A percentile compares a stretch with the other conserved stretches of the same genome.
Conservation (phyloP, 2,113 vertebrate species). For the Saimiri boliviensis region DNA sequence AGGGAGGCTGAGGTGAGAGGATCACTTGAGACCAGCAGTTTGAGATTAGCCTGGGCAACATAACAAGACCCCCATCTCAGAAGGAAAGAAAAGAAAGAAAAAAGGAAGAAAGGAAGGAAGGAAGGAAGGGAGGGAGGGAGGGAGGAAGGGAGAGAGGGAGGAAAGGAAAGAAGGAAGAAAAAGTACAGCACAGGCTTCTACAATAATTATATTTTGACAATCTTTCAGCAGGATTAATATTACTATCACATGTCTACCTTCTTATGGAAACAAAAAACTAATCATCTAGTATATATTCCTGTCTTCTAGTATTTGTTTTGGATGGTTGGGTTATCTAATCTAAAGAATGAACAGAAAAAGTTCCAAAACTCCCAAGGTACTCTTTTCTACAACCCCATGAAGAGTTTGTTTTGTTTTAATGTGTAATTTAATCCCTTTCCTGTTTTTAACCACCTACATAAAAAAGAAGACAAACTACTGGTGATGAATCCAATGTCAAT, state of each 20-base stretch:
- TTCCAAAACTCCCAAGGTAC: neutral
- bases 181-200: neutral
- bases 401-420: neutral
- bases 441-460: neutral
- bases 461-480: neutral
- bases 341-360: neutral
- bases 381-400: neutral
- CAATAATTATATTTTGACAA: neutral
- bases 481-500: neutral
- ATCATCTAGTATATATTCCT: neutral
- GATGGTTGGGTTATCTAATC: neutral
- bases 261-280: neutral
- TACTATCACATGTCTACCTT: neutral
- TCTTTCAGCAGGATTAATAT: neutral
- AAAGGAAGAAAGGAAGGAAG: too few relatives aligned
- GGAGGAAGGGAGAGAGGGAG: rapidly evolving
- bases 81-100: too few relatives aligned
- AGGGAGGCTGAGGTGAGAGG: neutral
- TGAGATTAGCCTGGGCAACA: neutral
- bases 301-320: neutral
- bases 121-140: rapidly evolving
- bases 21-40: neutral
- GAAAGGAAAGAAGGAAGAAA: too few relatives aligned
- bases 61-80: neutral
- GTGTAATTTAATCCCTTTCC: neutral